Evolutionary conservation across 2,797 vertebrate species (phyloP), one percentile per base, ranked within the genome.

Genomic region (Geotrypetes seraphini): DNA sequence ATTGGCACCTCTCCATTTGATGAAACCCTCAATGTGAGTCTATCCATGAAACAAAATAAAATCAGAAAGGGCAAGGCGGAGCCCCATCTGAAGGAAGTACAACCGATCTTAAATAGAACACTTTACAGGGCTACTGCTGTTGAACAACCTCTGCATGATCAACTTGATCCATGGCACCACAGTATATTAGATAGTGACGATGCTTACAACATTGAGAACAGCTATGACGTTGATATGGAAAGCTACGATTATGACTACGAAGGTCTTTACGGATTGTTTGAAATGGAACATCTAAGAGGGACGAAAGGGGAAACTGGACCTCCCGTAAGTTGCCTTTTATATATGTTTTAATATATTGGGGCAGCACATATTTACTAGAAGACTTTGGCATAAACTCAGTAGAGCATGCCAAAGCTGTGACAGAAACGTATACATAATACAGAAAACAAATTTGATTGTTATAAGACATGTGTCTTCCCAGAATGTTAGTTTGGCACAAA

Each of bases 301-400:
- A 82, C 84, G 33, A 97, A 96, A 86, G 96, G 96, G 67, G 92
- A 98, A 49, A 72, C 83, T n/a, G 96, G 96, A 70, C 75, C 66
- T 63, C 75, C 83, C 51, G 94, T 99, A 85, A 94, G 94, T 91
- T 62, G 24, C 15, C 25, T 36, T 60, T n/a, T 42, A 37, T 34
- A 39, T 31, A 29, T 25, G 47, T 51, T 31, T 65, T 61, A 40
- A 31, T 50, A 10, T 22, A 53, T 37, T 47, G 33, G 33, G 25
- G 26, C 45, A 39, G 9, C 6, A 7, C 4, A 16, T 2, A 0
- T 62, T 52, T 63, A 42, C 31, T n/a, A 56, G 38, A 26, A 19
- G 39, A 16, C 17, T 66, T 34, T 43, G 17, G 34, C 44, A 33
- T 31, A 23, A 44, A 28, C 13, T 17, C 39, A 3, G 7, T 5